Conservation (phyloP, 2,113 vertebrate genomes). For the Lanius ludovicianus region DNA sequence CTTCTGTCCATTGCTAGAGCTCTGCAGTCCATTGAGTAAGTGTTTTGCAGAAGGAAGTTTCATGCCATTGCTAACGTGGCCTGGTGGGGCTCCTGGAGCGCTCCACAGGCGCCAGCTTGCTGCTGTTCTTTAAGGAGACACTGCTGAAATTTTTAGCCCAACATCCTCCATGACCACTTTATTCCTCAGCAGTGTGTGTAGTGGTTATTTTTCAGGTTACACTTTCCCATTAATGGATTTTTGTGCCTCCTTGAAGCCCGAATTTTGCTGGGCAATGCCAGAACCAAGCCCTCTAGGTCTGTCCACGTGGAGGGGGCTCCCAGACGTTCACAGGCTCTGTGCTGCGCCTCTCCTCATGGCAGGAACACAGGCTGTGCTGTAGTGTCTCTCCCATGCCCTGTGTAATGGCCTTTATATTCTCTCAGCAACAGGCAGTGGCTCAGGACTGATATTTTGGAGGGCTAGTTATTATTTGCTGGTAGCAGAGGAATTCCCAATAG, state of each 20-base stretch:
- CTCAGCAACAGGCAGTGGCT: background rate
- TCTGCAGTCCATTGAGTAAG: background rate
- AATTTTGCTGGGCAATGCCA: background rate
- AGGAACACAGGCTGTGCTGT: background rate
- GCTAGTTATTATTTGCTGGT: background rate
- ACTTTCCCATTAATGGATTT: background rate
- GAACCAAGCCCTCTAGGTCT: background rate
- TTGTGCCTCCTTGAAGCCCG: background rate
- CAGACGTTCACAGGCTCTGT: background rate
- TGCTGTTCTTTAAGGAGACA: background rate
- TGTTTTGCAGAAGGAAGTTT: background rate
- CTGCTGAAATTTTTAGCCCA: background rate
- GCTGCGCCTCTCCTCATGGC: background rate
- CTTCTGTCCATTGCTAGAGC: background rate
- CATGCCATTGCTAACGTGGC: rapidly evolving
- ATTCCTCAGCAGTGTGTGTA: background rate
- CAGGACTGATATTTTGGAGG: background rate
- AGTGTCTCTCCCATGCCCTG: background rate
- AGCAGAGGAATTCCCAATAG: background rate
- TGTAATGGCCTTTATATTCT: background rate
- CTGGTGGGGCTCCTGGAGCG: background rate
- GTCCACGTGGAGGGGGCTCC: background rate
- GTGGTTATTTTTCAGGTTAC: background rate
- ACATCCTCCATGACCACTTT: background rate
- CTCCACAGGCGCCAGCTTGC: background rate